Evolutionary conservation across 2,888 invertebrate genomes (phyloP), one percentile per base, ranked within the genome.

Genomic region (Mimumesa dahlbomi): DNA sequence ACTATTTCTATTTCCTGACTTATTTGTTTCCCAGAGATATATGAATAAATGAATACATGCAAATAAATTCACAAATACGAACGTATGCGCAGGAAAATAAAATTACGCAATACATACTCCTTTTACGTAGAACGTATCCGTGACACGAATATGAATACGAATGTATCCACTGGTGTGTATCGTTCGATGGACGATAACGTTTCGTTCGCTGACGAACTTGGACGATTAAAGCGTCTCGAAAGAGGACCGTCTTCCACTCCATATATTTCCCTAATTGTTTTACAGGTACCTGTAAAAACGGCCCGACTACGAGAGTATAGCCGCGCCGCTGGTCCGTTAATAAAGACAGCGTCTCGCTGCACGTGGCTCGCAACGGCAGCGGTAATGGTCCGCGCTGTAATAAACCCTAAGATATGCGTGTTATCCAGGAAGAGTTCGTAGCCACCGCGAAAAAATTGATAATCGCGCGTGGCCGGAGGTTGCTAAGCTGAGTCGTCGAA

Each of bases 331-430:
- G 57, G 22, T 45, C 54, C 63, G 59, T 81, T 82, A 81, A 82
- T 80, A 81, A 82, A 84, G 82, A 84, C 68, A 70, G 71, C 68
- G 64, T 75, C 59, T 14, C 40, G 40, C 42, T 65, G 73, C 76
- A 63, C 79, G 77, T 71, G 81, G 76, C 73, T 53, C 36, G 76
- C 77, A 81, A 82, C 74, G 81, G 78, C 79, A 80, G 77, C 79
- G 71, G 75, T 84, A 83, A 83, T 77, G 74, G 76, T 66, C 68
- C 71, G 65, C 57, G 71, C 59, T 65, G 79, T 68, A 82, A 77
- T 84, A 84, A 84, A 82, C 75, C 73, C 75, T 79, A 77, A 80
- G 75, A 82, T 83, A 79, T 81, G 81, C 74, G 71, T 71, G 73
- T 80, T 77, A 79, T 77, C 65, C 73, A 65, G 65, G 62, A 58